Evolutionary conservation across 2,113 vertebrate genomes (phyloP).

Genomic region (Bostrychus sinensis): DNA sequence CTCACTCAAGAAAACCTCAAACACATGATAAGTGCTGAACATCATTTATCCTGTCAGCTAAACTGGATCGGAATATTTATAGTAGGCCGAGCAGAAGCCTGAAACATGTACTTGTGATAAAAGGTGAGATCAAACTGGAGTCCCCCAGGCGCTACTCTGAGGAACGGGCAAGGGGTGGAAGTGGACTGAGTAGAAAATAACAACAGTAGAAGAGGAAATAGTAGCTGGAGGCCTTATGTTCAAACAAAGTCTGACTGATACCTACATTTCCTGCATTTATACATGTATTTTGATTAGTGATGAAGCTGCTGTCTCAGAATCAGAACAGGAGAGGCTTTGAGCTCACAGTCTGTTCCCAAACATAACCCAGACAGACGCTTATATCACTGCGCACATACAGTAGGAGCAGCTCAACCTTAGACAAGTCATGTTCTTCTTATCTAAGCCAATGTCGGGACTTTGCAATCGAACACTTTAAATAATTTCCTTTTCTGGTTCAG

Average conservation of each 20-base stretch:
- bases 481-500: neutral
- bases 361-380: neutral
- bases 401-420: neutral
- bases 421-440: neutral
- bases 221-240: neutral
- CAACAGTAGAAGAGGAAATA: neutral
- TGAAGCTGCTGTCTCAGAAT: neutral
- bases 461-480: neutral
- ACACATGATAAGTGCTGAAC: conserved; percentile 18
- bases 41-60: conserved; percentile 27
- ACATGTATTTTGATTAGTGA: conserved; percentile 1
- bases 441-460: neutral
- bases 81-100: conserved; percentile 1
- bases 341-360: neutral
- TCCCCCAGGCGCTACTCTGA: conserved; percentile 16
- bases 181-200: conserved; percentile 19
- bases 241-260: neutral
- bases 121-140: conserved; percentile 46
- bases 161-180: conserved; percentile 3
- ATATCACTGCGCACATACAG: neutral
- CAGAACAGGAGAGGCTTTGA: neutral
- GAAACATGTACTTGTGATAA: conserved; percentile 33
- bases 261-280: neutral
- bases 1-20: neutral
- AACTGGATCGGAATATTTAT: conserved; percentile 31